Base-by-base conservation (phyloP, 2,888 invertebrate genomes). In the Clivina fossor region DNA sequence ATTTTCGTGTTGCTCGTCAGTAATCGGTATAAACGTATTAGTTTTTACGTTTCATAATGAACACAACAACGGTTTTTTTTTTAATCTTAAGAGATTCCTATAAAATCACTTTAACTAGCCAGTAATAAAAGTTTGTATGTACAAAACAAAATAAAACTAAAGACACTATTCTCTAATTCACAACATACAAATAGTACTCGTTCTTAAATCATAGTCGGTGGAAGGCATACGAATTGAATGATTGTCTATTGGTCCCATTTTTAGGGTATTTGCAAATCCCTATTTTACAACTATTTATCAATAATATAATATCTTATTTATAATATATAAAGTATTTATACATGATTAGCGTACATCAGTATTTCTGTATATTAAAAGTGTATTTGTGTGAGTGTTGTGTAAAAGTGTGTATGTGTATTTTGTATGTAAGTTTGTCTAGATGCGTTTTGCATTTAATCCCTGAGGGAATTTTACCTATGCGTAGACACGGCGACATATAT, bases 31-130 rank as follows among this genome's bases (percentile, higher is more conserved):
- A 22, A 41, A 38, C 28, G 8, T 4, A 33, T 33, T 32, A 4
- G 3, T 4, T 32, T 33, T 33, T 38, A 33, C 41, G 38, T 18
- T 15, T 41, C 32, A 35, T 30, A 47, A 55, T 55, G 55, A 55
- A 55, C 55, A 55, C 55, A 55, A 55, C 47, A 38, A 30, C n/a
- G 55, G 55, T 55, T 55, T 47, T 55, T 44, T n/a, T 20, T 55
- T 40, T 55, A 18, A 49, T 43, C 43, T 41, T 43, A 41, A 51
- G 43, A 41, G 51, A 51, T 51, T 51, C 51, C 33, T 51, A 51
- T 20, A 16, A 38, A 49, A 49, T 49, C 49, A 40, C 26, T 38
- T 49, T 40, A 40, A 54, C 35, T 54, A 44, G 22, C 16, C 7
- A 28, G 11, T 43, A 54, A 46, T 54, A 46, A 13, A 54, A 43